Base-by-base conservation (phyloP, 2,113 vertebrate genomes). In the Miniopterus natalensis region DNA sequence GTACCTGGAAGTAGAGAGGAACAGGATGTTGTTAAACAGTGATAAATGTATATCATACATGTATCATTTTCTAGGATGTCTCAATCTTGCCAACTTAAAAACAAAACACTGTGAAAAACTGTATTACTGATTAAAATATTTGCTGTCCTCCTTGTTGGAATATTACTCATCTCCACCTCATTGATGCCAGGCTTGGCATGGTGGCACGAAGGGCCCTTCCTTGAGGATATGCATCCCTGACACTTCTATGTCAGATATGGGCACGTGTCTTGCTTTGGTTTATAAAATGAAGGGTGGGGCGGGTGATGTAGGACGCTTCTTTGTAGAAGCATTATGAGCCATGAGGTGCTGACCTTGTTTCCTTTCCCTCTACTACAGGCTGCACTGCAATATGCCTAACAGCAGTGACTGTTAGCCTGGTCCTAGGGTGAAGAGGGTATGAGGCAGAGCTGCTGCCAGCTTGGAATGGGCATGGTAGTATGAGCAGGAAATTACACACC, bases 261-360 rank as follows among this genome's bases (percentile, higher is more conserved):
- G 17, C 57, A 29, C 7, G 12, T 31, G 63, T 51, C 49, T 86
- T 81, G 42, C 49, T 86, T 59, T 68, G 81, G n/a, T 20, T 85
- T 59, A 75, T 40, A 31, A 68, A 86, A 73, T 15, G 3, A 25
- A 40, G 49, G 40, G 75, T 5, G 18, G 36, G 25, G 59, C 1
- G n/a, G 42, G 13, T 57, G 51, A 49, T 18, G 1, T 80, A 57
- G 45, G 25, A 59, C 40, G 59, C 8, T 85, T 45, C 77, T 59
- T 53, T 74, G 51, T 15, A 95, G 53, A 51, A 88, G 78, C 29
- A 63, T 77, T 63, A 29, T 12, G 45, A 95, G 59, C 31, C 23
- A 71, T 20, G 6, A 84, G 51, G 36, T 63, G 25, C 29, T n/a
- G 3, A 31, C 77, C 51, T 47, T 55, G 83, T 31, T 53, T 77